phyloP scores from a whole-genome alignment of 53 echinoderm and acorn worm species.

The Luidia sarsii region DNA sequence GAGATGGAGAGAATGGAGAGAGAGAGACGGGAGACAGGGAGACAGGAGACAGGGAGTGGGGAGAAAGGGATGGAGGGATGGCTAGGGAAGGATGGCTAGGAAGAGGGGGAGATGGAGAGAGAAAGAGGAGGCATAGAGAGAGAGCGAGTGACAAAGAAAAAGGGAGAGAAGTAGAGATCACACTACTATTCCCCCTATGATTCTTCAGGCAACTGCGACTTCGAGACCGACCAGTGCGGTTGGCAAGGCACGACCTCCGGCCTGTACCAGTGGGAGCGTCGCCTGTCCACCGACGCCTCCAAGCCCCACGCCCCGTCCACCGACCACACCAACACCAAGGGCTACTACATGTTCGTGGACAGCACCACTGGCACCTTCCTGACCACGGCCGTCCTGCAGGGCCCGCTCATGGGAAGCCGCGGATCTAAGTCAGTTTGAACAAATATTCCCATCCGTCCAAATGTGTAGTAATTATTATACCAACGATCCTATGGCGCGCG shows the following conservation, averaged over 20 bases:
- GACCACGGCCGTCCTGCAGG: conserved; percentile 74
- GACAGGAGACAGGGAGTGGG: too few species aligned
- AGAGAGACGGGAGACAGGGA: too few species aligned
- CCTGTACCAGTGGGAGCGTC: conserved; percentile 74
- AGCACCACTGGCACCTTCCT: conserved; percentile 79
- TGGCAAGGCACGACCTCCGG: conserved; percentile 73
- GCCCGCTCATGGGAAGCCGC: conserved; percentile 65
- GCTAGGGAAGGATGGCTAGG: too few species aligned
- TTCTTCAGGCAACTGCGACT: conserved; percentile 73
- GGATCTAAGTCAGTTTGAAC: conserved; percentile 66
- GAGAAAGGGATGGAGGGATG: too few species aligned
- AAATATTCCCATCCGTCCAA: too few species aligned
- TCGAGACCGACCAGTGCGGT: conserved; percentile 79
- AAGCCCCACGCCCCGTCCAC: conserved; percentile 54
- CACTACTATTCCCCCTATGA: background rate
- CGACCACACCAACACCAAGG: conserved; percentile 73
- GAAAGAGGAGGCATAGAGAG: too few species aligned
- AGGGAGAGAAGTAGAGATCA: background rate
- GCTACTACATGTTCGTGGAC: conserved; percentile 90
- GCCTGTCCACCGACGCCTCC: conserved; percentile 47
- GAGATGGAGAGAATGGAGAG: too few species aligned
- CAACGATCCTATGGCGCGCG: too few species aligned
- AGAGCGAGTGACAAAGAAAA: too few species aligned
- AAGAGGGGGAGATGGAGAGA: too few species aligned
- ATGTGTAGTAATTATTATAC: too few species aligned